phyloP scores from a whole-genome alignment of 1,140 invertebrate genomes.

The Apis dorsata region DNA sequence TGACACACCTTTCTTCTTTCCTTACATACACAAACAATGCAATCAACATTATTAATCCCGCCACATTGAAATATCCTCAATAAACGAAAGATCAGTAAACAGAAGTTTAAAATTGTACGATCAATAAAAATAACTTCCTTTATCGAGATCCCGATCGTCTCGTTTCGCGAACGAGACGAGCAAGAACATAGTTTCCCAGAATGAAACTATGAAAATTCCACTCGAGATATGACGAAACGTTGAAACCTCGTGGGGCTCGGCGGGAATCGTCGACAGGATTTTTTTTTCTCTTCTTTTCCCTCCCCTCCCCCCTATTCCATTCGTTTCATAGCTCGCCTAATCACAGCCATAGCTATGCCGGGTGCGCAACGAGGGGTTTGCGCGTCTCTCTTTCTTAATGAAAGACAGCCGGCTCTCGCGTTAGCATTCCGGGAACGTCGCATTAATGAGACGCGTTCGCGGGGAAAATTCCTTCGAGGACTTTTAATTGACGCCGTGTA shows the following conservation, averaged over 20 bases:
- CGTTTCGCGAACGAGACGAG: too few species aligned
- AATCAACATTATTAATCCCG: too few species aligned
- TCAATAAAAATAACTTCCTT: background rate
- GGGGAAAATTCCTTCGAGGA: conserved; percentile 48
- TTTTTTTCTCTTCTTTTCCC: background rate
- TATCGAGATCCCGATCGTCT: background rate
- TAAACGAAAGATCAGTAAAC: too few species aligned
- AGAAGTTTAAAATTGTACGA: background rate
- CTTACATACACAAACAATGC: too few species aligned
- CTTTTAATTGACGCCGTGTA: conserved; percentile 61
- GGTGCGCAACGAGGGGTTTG: background rate
- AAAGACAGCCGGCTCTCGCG: conserved; percentile 13
- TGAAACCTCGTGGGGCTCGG: background rate
- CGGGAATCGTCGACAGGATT: background rate
- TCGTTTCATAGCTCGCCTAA: conserved; percentile 18
- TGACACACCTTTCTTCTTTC: too few species aligned
- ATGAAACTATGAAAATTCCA: background rate
- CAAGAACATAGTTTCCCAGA: background rate
- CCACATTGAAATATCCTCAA: too few species aligned
- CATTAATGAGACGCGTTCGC: conserved; percentile 49
- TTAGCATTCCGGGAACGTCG: conserved; percentile 39
- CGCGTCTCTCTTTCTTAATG: conserved; percentile 34
- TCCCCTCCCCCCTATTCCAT: too few species aligned
- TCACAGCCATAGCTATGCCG: conserved; percentile 34
- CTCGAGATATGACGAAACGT: background rate